Base-by-base conservation (phyloP, 2,888 invertebrate species). In the Hylaea fasciaria region DNA sequence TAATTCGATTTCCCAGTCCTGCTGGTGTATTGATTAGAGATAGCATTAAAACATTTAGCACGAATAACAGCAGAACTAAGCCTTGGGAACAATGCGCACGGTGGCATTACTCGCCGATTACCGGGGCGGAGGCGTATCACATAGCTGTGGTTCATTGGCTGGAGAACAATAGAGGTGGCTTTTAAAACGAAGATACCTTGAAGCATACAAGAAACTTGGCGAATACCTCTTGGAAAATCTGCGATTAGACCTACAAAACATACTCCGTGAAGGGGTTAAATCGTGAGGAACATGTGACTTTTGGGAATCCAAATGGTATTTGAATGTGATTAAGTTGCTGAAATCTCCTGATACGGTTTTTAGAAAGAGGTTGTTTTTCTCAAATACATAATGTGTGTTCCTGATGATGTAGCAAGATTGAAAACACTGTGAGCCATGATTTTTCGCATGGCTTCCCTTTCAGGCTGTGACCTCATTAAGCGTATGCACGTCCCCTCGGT, bases 131-230 rank as follows among this genome's bases (percentile, higher is more conserved):
- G 60, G 65, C 65, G 62, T 68, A 65, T 68, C 67, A 68, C 70
- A 68, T 68, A 67, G 53, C 61, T 66, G 71, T 72, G 78, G 76
- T 76, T 78, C 77, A 83, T 73, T 70, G 76, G 69, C 69, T 72
- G 37, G 62, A 66, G 67, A 64, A 82, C 79, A 83, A 82, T 77
- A 72, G 60, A 53, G 54, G 55, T 59, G 32, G 11, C 48, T 60
- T 32, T 60, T 59, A 60, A 51, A 35, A n/a, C 22, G 48, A 8
- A 39, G 14, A 52, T 48, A 41, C 16, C 40, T 37, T 35, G 14
- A 46, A 35, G 12, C 32, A 17, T 17, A 28, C 29, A 40, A 37
- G 32, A 39, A 48, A 47, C 13, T 28, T 29, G 43, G 12, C 22
- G 11, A 17, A 40, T 40, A 3, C 5, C 5, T 11, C 11, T 11